phyloP scores from a whole-genome alignment of 2,888 invertebrate species.

The Argynnis bischoffii region DNA sequence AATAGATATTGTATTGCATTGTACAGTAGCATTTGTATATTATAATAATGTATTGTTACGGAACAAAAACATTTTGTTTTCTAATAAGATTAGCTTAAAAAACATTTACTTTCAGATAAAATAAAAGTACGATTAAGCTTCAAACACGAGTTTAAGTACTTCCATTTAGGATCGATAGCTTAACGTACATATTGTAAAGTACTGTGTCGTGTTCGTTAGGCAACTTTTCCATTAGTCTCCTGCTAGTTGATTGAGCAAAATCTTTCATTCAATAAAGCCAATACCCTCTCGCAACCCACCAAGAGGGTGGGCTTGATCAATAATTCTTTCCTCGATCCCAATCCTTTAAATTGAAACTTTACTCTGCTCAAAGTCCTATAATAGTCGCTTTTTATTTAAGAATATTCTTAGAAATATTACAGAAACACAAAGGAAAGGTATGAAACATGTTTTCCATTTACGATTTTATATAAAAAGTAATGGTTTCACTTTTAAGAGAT shows the following conservation, averaged over 20 bases:
- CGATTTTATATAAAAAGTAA: background rate
- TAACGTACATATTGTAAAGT: slow-evolving; percentile 23
- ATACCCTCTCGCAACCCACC: slow-evolving; percentile 15
- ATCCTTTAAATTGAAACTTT: slow-evolving; percentile 25
- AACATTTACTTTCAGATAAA: background rate
- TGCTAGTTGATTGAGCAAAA: slow-evolving; percentile 39
- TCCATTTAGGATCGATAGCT: slow-evolving; percentile 16
- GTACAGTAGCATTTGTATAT: background rate
- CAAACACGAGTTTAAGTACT: slow-evolving; percentile 1
- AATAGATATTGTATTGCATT: slow-evolving; percentile 15
- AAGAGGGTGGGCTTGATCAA: slow-evolving; percentile 16
- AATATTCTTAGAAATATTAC: background rate
- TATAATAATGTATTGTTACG: background rate
- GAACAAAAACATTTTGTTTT: background rate
- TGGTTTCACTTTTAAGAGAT: background rate
- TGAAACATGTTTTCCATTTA: background rate
- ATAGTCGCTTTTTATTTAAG: background rate
- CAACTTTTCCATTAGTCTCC: slow-evolving; percentile 37
- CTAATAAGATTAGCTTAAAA: background rate
- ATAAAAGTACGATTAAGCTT: background rate
- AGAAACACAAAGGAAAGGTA: background rate
- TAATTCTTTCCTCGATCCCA: slow-evolving; percentile 23
- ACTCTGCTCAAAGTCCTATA: background rate
- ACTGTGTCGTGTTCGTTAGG: slow-evolving; percentile 34
- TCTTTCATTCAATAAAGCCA: slow-evolving; percentile 34